Base-by-base conservation (phyloP, 2,797 vertebrate genomes). In the Chloroceryle inda region DNA sequence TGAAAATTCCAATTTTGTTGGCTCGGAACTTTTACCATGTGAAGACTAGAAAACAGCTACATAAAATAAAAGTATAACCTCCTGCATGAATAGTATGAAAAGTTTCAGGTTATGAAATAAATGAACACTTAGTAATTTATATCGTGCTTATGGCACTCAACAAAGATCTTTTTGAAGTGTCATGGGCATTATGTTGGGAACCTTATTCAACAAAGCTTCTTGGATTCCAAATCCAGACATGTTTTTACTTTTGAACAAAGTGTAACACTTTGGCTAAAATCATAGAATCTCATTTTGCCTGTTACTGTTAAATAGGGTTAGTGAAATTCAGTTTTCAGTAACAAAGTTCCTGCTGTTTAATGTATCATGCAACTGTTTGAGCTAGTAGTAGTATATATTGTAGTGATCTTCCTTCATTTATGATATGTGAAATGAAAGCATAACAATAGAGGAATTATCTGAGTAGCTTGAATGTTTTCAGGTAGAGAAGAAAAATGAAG, bases 101-200 rank as follows among this genome's bases (percentile, higher is more conserved):
- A 66, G 31, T 5, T 74, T 68, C 87, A 15, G 56, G 38, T 83
- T 96, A 47, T 72, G 3, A 92, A 92, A 78, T 76, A 72, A 69
- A 3, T 14, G 42, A 52, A 38, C 53, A 24, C 66, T 27, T 56
- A 21, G 67, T 83, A 44, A 24, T 11, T 37, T 2, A 13, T 7
- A 22, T 85, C 49, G 12, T 37, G 5, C 10, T 64, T 40, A 40
- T 26, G 47, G 10, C 14, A 76, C 5, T 55, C 8, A 38, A 6
- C 11, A 40, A 72, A 69, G 18, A n/a, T 3, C 2, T 47, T 59
- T 67, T 23, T 22, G 22, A 33, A 2, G 2, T 58, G 20, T 21
- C 8, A 14, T n/a, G 6, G 1, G 1, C 0, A 1, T 19, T 45
- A 6, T 2, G 2, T 6, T 59, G 23, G 4, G 9, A 16, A 35